Evolutionary conservation across 2,888 invertebrate species (phyloP), one percentile per base, ranked within the genome.

Genomic region (Argyresthia goedartella): DNA sequence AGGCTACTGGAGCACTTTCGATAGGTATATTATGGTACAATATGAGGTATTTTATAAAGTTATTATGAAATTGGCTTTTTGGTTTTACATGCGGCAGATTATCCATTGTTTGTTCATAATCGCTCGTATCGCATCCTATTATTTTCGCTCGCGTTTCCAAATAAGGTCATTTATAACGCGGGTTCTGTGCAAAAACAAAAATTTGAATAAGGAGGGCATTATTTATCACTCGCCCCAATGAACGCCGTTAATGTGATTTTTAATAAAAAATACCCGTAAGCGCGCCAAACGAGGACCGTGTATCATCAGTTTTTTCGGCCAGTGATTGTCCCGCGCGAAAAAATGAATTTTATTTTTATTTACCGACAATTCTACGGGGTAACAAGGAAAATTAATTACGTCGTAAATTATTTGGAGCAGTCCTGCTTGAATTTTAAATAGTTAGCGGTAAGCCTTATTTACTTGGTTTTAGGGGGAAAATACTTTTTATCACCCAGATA

Each of bases 231-330:
- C 81, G 82, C 81, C 82, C 86, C 84, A 85, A 85, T 85, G 85
- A 85, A 84, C 81, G 82, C 76, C 79, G 86, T 84, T 86, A 86
- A 86, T 86, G 84, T 85, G 86, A 86, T 85, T 85, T 85, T 85
- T 81, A 78, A 76, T 77, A 80, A 81, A 79, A 84, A 75, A 82
- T 75, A 59, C 60, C 76, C 75, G 77, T 77, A 74, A 73, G 65
- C 77, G 73, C 71, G 73, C 81, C 77, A 79, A 82, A 82, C 84
- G 82, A 80, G 82, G 79, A 81, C 80, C 85, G 77, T 86, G 85
- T 86, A 86, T 86, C 86, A 86, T 85, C 84, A 78, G 75, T 70
- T 71, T 77, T 82, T 85, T 80, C 71, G 80, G 76, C 80, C 84
- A 82, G 82, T 84, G 84, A 85, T 85, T 85, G 85, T 85, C 76